These are phyloP conservation scores for Rutpela maculata DNA, from an alignment of 2,888 invertebrate genomes.

Conservation along the genomic window DNA sequence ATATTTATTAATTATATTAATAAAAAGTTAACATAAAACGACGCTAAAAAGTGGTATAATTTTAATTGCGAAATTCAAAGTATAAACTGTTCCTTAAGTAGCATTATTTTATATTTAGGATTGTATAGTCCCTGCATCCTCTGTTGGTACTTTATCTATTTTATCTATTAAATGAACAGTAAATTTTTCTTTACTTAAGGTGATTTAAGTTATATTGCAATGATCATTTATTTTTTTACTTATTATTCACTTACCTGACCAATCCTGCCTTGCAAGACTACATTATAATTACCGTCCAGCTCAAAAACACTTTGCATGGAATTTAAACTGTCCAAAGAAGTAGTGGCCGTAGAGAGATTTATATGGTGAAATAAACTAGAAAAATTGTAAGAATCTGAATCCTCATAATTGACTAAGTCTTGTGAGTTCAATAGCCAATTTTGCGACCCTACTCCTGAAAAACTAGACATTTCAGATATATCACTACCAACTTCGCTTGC, in stretches of 20 bases:
- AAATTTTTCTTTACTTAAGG: too few species aligned
- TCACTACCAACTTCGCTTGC: slow-evolving; percentile 62
- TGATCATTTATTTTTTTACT: too few species aligned
- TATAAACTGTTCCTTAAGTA: too few species aligned
- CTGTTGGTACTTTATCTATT: too few species aligned
- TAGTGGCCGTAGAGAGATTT: slow-evolving; percentile 69
- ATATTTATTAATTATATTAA: too few species aligned
- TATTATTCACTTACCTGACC: slow-evolving; percentile 74
- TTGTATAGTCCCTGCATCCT: too few species aligned
- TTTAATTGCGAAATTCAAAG: too few species aligned
- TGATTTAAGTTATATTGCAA: too few species aligned
- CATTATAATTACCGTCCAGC: slow-evolving; percentile 77
- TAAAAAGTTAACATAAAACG: too few species aligned
- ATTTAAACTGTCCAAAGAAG: slow-evolving; percentile 72
- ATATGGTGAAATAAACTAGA: slow-evolving; percentile 70
- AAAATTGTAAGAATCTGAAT: slow-evolving; percentile 71
- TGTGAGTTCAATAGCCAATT: slow-evolving; percentile 45
- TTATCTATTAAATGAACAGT: too few species aligned
- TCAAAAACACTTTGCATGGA: slow-evolving; percentile 77
- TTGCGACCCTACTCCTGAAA: slow-evolving; percentile 42
- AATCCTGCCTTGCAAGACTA: slow-evolving; percentile 78
- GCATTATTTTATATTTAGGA: too few species aligned
- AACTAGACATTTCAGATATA: slow-evolving; percentile 59
- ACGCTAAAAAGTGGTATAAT: too few species aligned
- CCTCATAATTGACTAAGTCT: slow-evolving; percentile 65